Conservation (phyloP, 30 jellyfish, hydroid and myxozoan genomes). For the Pseudorhiza aurosa region DNA sequence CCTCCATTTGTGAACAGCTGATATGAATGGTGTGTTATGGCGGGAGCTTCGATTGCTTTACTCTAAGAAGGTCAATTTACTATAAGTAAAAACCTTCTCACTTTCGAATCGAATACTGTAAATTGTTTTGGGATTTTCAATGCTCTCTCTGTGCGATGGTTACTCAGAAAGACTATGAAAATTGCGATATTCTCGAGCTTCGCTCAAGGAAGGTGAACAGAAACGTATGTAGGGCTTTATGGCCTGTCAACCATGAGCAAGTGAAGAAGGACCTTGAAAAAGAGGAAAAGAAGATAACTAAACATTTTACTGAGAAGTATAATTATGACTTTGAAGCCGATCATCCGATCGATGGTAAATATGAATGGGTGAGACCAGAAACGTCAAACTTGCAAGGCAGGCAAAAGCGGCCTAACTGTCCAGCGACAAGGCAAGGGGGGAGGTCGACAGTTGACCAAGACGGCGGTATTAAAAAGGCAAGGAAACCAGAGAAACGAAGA, state of each 20-base stretch:
- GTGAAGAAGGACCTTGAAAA: constrained; percentile 64
- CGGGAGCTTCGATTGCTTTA: constrained; percentile 55
- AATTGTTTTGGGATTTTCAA: neutral
- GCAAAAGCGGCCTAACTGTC: constrained; percentile 11
- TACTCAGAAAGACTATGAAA: constrained; percentile 15
- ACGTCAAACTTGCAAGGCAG: neutral
- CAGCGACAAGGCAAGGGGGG: constrained; percentile 1
- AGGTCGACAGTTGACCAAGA: neutral
- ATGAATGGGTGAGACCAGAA: constrained; percentile 50
- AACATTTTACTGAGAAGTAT: constrained; percentile 67
- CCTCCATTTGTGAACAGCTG: constrained; percentile 67
- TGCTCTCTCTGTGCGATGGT: constrained; percentile 12
- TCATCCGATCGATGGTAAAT: constrained; percentile 74
- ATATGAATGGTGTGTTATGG: constrained; percentile 37
- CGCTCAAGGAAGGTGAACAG: constrained; percentile 58
- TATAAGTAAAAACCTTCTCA: neutral
- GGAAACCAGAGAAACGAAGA: neutral
- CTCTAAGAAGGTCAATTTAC: constrained; percentile 8
- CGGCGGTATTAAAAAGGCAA: neutral
- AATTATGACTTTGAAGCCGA: constrained; percentile 80
- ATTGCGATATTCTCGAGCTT: constrained; percentile 44
- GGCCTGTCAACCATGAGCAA: constrained; percentile 80
- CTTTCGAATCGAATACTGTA: neutral
- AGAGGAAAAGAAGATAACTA: constrained; percentile 49
- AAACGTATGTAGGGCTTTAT: constrained; percentile 70